Conservation (phyloP, 2,888 invertebrate genomes). For the Metellina segmentata region DNA sequence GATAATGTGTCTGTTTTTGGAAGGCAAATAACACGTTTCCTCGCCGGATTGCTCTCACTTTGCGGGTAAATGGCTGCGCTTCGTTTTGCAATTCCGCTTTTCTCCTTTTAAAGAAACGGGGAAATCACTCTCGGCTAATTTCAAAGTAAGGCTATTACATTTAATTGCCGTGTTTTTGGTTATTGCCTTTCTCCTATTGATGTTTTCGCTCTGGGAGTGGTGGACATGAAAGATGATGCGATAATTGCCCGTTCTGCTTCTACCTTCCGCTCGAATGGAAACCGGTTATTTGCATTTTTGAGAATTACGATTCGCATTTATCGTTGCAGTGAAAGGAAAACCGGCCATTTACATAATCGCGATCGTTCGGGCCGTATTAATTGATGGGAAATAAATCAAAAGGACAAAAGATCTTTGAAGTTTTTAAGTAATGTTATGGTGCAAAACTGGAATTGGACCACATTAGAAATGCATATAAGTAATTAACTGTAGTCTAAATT, state of each 20-base stretch:
- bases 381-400: background rate
- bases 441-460: too few species aligned
- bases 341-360: background rate
- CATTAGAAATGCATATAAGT: too few species aligned
- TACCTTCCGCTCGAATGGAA: background rate
- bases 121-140: conserved; percentile 39
- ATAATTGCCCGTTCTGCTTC: conserved; percentile 3
- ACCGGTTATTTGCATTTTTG: background rate
- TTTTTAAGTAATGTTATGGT: too few species aligned
- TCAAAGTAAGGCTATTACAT: conserved; percentile 38
- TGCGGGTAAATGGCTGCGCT: conserved; percentile 55
- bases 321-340: conserved; percentile 4
- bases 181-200: background rate
- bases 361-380: background rate
- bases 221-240: conserved; percentile 20
- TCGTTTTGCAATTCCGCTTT: conserved; percentile 49
- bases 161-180: conserved; percentile 43
- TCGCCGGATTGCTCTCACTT: conserved; percentile 39
- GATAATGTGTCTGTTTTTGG: conserved; percentile 40
- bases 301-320: background rate
- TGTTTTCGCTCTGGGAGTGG: conserved; percentile 3
- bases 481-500: too few species aligned
- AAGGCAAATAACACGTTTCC: conserved; percentile 62
- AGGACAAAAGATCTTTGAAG: too few species aligned
- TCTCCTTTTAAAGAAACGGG: conserved; percentile 5